Conservation (phyloP, 1,140 invertebrate genomes). For the Orius insidiosus region DNA sequence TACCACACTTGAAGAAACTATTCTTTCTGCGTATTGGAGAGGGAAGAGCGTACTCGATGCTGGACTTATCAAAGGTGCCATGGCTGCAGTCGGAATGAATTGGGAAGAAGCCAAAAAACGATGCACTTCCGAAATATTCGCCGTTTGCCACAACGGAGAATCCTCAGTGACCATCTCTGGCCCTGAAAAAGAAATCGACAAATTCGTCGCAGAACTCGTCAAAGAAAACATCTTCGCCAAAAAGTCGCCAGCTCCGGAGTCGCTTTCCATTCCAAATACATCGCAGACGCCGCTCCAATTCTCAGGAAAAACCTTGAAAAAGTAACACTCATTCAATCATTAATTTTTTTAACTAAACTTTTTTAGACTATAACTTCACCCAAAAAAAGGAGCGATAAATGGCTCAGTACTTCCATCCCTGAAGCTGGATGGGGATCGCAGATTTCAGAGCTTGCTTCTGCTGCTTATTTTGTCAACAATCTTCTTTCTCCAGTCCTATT, state of each 20-base stretch:
- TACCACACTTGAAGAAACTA: conserved; percentile 80
- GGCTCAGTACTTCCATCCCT: conserved; percentile 86
- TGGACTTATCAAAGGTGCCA: conserved; percentile 38
- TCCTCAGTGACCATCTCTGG: conserved; percentile 91
- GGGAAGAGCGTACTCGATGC: conserved; percentile 71
- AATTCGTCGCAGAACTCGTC: conserved; percentile 60
- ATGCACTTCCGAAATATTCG: conserved; percentile 57
- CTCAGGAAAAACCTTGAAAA: conserved; percentile 57
- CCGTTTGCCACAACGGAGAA: conserved; percentile 83
- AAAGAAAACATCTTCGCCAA: conserved; percentile 72
- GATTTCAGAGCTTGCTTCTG: conserved; percentile 63
- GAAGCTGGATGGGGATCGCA: conserved; percentile 61
- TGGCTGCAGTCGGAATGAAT: conserved; percentile 41
- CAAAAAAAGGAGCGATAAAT: conserved; percentile 56
- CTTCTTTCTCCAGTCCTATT: conserved; percentile 70
- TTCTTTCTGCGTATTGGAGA: conserved; percentile 81
- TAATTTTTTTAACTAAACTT: neutral
- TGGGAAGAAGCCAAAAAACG: conserved; percentile 66
- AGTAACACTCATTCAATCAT: conserved; percentile 22
- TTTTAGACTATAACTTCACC: conserved; percentile 55
- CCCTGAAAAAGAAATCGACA: conserved; percentile 44
- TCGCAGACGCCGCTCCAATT: conserved; percentile 64
- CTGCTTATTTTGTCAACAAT: conserved; percentile 93
- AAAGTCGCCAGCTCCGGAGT: conserved; percentile 71
- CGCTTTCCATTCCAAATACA: conserved; percentile 91